Conservation (phyloP, 2,888 invertebrate genomes). For the Lordiphosa andalusiaca region DNA sequence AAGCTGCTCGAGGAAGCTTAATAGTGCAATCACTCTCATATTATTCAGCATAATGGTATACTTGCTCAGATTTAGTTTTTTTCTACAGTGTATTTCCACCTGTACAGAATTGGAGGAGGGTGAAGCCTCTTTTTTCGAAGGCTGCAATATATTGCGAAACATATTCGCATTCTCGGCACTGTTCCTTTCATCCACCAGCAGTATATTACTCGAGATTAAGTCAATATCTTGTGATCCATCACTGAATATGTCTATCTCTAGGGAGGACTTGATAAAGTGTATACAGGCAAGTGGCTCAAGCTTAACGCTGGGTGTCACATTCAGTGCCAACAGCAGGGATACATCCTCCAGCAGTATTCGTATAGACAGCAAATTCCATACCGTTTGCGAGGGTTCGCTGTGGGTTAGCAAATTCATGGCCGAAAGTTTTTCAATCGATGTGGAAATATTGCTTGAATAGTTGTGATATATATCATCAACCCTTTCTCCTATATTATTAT, state of each 20-base stretch:
- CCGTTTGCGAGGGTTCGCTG: slow-evolving; percentile 78
- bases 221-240: slow-evolving; percentile 95
- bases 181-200: slow-evolving; percentile 77
- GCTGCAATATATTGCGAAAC: slow-evolving; percentile 93
- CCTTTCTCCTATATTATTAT: slow-evolving; percentile 94
- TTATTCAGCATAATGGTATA: slow-evolving; percentile 95
- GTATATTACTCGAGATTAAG: slow-evolving; percentile 90
- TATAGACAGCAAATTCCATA: slow-evolving; percentile 90
- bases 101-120: slow-evolving; percentile 82
- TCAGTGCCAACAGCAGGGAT: slow-evolving; percentile 82
- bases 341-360: slow-evolving; percentile 93
- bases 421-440: slow-evolving; percentile 76
- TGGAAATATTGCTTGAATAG: slow-evolving; percentile 63
- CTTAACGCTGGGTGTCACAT: slow-evolving; percentile 32
- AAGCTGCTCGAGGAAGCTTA: slow-evolving; percentile 95
- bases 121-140: slow-evolving; percentile 82
- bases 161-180: slow-evolving; percentile 82
- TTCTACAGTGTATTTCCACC: slow-evolving; percentile 88
- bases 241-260: slow-evolving; percentile 92
- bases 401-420: slow-evolving; percentile 60
- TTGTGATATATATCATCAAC: slow-evolving; percentile 84
- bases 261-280: slow-evolving; percentile 93
- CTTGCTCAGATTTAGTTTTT: slow-evolving; percentile 85
- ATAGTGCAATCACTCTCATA: slow-evolving; percentile 95
- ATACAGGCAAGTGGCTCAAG: slow-evolving; percentile 87